Evolutionary conservation across 2,113 vertebrate species (phyloP).

Genomic region (Sander lucioperca): DNA sequence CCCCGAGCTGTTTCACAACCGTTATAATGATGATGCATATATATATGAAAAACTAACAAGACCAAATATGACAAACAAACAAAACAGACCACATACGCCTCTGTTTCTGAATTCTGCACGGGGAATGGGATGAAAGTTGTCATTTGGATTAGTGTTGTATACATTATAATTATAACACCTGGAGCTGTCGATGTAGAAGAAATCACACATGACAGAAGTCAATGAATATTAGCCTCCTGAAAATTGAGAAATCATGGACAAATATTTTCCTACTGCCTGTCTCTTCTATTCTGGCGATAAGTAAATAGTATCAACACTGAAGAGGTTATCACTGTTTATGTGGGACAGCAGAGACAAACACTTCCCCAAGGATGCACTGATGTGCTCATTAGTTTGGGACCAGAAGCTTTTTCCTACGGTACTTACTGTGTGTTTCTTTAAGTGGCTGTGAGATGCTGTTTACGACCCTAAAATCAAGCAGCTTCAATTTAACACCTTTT

Average conservation of each 20-base stretch:
- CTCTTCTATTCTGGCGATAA: not conserved
- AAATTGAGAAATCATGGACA: not conserved
- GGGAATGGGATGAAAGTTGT: conserved; percentile 13
- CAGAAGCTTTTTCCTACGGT: not conserved
- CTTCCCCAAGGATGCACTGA: not conserved
- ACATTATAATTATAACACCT: not conserved
- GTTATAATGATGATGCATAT: not conserved
- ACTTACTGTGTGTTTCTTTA: conserved; percentile 1
- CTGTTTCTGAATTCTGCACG: not conserved
- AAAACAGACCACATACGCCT: conserved; percentile 9
- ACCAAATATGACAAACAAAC: conserved; percentile 5
- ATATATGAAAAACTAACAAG: conserved; percentile 40
- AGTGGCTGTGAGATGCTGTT: not conserved
- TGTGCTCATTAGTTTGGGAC: conserved; percentile 13
- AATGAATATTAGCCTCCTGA: not conserved
- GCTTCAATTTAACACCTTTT: not conserved
- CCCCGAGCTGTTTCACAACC: not conserved
- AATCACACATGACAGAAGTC: conserved; percentile 15
- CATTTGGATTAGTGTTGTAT: conserved; percentile 16
- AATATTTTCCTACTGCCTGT: not conserved
- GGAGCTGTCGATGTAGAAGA: not conserved
- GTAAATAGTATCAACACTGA: not conserved
- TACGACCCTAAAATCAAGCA: not conserved
- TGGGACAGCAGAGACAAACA: conserved; percentile 7
- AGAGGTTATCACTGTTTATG: conserved; percentile 1